Conservation (phyloP, 2,113 vertebrate species). For the Platysteira castanea region DNA sequence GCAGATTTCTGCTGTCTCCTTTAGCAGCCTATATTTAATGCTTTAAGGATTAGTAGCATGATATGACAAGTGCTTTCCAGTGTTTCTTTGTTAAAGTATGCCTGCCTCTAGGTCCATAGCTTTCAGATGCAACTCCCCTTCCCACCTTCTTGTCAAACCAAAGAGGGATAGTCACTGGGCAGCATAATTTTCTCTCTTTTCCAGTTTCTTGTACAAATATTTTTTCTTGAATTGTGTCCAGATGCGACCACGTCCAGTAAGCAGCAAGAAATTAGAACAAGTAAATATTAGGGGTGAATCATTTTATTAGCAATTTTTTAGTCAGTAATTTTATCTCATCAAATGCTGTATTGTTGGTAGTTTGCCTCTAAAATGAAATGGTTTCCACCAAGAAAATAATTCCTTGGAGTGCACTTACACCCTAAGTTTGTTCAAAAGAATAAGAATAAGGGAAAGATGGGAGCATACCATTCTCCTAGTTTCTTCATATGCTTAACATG, state of each 20-base stretch:
- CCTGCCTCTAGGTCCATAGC: slow-evolving; percentile 12
- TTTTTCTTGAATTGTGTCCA: neutral
- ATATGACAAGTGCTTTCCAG: slow-evolving; percentile 52
- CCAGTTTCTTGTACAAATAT: neutral
- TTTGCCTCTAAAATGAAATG: neutral
- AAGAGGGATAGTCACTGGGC: neutral
- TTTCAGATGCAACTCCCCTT: neutral
- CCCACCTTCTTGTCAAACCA: slow-evolving; percentile 12
- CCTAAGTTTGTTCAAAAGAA: neutral
- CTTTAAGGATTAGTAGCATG: slow-evolving; percentile 53
- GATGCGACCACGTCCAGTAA: neutral
- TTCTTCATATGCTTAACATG: neutral
- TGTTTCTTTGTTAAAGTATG: slow-evolving; percentile 38
- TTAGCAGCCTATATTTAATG: slow-evolving; percentile 59
- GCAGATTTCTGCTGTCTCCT: slow-evolving; percentile 52
- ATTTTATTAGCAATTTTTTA: neutral
- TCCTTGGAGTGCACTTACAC: neutral
- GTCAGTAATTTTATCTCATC: neutral
- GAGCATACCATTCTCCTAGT: neutral
- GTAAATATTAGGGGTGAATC: neutral
- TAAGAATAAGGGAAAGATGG: neutral
- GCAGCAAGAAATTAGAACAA: neutral
- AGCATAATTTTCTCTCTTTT: neutral
- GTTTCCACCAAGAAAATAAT: neutral
- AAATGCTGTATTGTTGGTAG: neutral